A percentile compares a stretch with the other conserved stretches of the same genome.
phyloP scores from a whole-genome alignment of 2,888 invertebrate genomes.

The Neocrepidodera transversa region DNA sequence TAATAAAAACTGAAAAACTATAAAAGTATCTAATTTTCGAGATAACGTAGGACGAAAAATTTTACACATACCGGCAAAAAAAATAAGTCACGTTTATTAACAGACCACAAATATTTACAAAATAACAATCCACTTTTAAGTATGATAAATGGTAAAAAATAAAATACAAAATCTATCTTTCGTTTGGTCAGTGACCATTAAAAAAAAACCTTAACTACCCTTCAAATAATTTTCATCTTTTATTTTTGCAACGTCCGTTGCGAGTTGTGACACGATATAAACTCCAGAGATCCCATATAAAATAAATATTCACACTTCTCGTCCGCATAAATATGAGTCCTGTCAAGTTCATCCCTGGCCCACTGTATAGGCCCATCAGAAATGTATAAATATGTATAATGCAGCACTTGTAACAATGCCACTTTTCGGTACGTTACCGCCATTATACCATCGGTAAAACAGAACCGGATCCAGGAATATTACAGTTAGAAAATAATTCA shows the following conservation, averaged over 20 bases:
- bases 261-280: constrained; percentile 20
- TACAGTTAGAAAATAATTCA: no score
- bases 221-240: constrained; percentile 12
- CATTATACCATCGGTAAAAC: constrained; percentile 1
- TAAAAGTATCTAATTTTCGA: no score
- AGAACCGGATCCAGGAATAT: no score
- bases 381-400: constrained; percentile 39
- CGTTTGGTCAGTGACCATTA: no score
- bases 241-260: constrained; percentile 13
- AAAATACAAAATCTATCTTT: no score
- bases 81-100: no score
- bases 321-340: constrained; percentile 31
- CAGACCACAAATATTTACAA: no score
- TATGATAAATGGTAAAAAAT: no score
- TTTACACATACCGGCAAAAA: constrained; percentile 25
- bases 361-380: constrained; percentile 27
- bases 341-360: constrained; percentile 30
- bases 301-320: constrained; percentile 32
- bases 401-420: constrained; percentile 40
- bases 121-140: no score
- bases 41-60: no score
- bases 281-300: constrained; percentile 22
- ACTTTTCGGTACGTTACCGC: constrained; percentile 29
- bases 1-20: no score
- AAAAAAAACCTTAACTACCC: constrained; percentile 12